Evolutionary conservation across 2,888 invertebrate species (phyloP).

Genomic region (Chalcosyrphus nemorum): DNA sequence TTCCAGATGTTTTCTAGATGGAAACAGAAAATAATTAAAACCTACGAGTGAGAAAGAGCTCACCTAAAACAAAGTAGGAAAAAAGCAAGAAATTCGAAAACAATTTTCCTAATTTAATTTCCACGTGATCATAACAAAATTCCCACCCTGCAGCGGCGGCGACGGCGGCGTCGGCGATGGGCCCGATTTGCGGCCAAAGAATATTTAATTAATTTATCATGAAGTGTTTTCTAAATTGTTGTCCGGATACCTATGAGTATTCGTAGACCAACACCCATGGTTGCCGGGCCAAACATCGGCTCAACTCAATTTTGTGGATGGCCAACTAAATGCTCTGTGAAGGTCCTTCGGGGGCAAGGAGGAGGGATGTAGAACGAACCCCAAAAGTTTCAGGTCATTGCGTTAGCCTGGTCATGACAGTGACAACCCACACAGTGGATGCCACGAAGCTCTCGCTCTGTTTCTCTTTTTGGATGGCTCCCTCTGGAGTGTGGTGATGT

Average conservation of each 20-base stretch:
- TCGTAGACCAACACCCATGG: background rate
- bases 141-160: background rate
- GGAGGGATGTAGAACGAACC: background rate
- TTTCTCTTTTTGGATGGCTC: background rate
- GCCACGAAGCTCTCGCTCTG: background rate
- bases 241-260: constrained; percentile 12
- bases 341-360: background rate
- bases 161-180: too few species aligned
- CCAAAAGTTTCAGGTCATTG: constrained; percentile 52
- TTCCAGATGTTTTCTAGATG: constrained; percentile 21
- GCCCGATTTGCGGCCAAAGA: constrained; percentile 4
- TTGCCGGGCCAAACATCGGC: constrained; percentile 35
- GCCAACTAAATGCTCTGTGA: constrained; percentile 8
- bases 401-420: constrained; percentile 50
- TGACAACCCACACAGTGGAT: constrained; percentile 37
- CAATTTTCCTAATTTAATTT: constrained; percentile 59
- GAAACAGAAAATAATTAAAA: constrained; percentile 42
- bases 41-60: background rate
- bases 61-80: background rate
- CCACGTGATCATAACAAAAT: constrained; percentile 57
- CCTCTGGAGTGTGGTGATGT: background rate
- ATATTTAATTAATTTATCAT: constrained; percentile 66
- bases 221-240: constrained; percentile 37
- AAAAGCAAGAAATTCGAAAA: constrained; percentile 14
- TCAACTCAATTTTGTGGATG: constrained; percentile 32